phyloP scores from a whole-genome alignment of 2,113 vertebrate genomes.

The Phoenicopterus ruber region DNA sequence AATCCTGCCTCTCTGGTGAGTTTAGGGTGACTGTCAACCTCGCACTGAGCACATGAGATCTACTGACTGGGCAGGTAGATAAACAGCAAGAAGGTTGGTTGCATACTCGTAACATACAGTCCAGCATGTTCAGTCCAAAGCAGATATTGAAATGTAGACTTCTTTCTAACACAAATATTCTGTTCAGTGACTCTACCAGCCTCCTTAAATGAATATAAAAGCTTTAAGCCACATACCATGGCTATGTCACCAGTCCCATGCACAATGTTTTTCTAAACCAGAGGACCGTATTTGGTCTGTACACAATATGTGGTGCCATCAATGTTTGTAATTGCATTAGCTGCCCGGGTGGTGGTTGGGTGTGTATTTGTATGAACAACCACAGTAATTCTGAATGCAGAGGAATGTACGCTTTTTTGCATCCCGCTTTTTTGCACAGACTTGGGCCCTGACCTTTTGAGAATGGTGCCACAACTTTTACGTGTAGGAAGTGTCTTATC shows the following conservation, averaged over 20 bases:
- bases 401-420: neutral
- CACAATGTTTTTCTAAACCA: neutral
- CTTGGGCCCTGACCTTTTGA: neutral
- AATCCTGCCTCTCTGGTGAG: slow-evolving; percentile 83
- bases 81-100: neutral
- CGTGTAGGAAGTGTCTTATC: neutral
- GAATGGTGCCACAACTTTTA: neutral
- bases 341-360: neutral
- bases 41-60: neutral
- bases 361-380: neutral
- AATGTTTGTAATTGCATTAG: neutral
- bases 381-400: neutral
- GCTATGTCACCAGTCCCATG: neutral
- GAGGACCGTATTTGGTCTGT: neutral
- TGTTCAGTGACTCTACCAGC: neutral
- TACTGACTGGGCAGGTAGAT: neutral
- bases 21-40: neutral
- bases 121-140: neutral
- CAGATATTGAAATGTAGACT: neutral
- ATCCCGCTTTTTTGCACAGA: neutral
- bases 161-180: neutral
- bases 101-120: neutral
- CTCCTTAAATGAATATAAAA: neutral
- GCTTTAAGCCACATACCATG: neutral
- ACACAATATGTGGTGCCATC: neutral